Conservation (phyloP, 1,140 invertebrate genomes). For the Archivesica marissinica region DNA sequence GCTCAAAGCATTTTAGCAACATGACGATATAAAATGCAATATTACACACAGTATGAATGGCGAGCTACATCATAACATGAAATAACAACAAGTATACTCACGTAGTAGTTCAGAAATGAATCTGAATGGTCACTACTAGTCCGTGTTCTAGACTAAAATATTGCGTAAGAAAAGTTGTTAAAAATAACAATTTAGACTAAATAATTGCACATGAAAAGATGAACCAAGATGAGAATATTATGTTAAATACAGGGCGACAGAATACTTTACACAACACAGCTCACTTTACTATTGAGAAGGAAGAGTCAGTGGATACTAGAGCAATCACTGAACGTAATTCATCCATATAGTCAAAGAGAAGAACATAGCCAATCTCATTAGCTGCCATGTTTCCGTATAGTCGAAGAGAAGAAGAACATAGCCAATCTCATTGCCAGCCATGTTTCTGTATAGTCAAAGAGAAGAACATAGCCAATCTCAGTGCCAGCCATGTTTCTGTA, state of each 20-base stretch:
- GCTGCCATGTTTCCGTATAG: no score
- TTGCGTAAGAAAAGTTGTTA: background rate
- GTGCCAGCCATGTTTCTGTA: no score
- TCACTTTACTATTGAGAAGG: background rate
- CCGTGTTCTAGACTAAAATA: conserved; percentile 4
- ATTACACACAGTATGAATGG: background rate
- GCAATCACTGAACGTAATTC: background rate
- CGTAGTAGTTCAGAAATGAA: background rate
- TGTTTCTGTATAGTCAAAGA: no score
- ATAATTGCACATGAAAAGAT: background rate
- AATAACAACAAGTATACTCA: background rate
- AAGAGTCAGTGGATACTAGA: background rate
- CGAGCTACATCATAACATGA: background rate
- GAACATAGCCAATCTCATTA: no score
- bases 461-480: no score
- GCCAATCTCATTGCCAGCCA: no score
- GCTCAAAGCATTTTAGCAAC: background rate
- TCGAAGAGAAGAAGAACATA: no score
- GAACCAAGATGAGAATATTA: background rate
- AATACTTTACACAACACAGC: background rate
- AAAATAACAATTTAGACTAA: background rate
- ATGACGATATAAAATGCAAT: background rate
- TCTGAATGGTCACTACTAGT: background rate
- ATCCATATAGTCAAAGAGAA: no score
- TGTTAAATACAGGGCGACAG: background rate